Percentiles rank a stretch among this genome's conserved stretches.
Evolutionary conservation across 2,888 invertebrate species (phyloP).

Genomic region (Amorpha juglandis): DNA sequence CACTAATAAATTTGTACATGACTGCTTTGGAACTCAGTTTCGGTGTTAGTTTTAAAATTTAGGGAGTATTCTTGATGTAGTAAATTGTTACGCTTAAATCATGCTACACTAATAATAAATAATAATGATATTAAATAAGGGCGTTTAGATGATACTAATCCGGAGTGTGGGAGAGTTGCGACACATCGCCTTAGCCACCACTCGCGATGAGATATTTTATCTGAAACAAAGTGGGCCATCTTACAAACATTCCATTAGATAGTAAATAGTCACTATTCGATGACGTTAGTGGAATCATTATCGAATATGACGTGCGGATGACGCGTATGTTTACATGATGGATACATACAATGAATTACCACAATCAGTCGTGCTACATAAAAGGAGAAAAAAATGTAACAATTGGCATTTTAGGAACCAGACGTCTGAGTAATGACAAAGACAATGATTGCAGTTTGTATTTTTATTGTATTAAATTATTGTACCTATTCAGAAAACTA

Average conservation of each 20-base stretch:
- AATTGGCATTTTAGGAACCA: neutral
- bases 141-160: constrained; percentile 51
- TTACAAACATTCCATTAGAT: constrained; percentile 15
- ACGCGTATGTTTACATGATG: neutral
- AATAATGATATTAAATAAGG: constrained; percentile 70
- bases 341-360: neutral
- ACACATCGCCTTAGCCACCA: constrained; percentile 54
- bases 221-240: constrained; percentile 43
- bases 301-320: neutral
- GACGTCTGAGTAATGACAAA: too few species aligned
- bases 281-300: neutral
- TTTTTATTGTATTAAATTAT: too few species aligned
- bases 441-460: too few species aligned
- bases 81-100: constrained; percentile 57
- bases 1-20: constrained; percentile 57
- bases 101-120: constrained; percentile 64
- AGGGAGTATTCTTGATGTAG: constrained; percentile 49
- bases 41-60: constrained; percentile 39
- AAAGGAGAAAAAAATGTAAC: neutral
- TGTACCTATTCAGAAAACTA: too few species aligned
- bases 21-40: constrained; percentile 35
- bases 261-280: neutral
- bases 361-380: neutral
- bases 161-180: constrained; percentile 35
- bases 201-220: constrained; percentile 53